Evolutionary conservation across 2,888 invertebrate species (phyloP), one percentile per base, ranked within the genome.

Genomic region (Sinopyrophorus schimmeli): DNA sequence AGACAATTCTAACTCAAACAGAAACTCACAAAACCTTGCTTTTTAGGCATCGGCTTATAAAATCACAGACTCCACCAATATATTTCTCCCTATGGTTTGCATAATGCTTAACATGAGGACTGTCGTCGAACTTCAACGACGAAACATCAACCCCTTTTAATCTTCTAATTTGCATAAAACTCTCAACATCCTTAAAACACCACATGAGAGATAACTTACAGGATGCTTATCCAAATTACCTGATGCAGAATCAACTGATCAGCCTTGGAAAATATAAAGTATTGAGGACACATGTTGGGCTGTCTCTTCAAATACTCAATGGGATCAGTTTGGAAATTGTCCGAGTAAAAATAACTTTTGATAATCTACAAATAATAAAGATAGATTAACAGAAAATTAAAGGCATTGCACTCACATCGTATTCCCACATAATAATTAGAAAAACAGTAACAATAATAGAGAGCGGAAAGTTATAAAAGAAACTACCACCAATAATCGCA

Each of bases 31-130:
- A n/a, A n/a, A n/a, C n/a, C n/a, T 53, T 59, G 34, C 64, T 65
- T 40, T 73, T 71, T 31, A 83, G 69, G 59, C 82, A 83, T 59
- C 78, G 78, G 58, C 79, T 78, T 10, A 83, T 76, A 65, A 83
- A 83, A 53, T 73, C 76, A 64, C 77, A 80, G 18, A 82, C 79
- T 42, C 78, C 79, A 51, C 78, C 76, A 7, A 81, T 75, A 62
- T 83, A 83, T 53, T 79, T 78, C 30, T 81, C 77, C 24, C 79
- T 80, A 66, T 87, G 81, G 48, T 77, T 76, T 7, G 79, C 76
- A 54, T 80, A 81, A 65, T 89, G 88, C 61, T 84, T 82, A 0
- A 88, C 87, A 69, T 89, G 89, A n/a, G 82, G 80, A 5, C 87
- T 86, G 62, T 83, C 81, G 44, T 83, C 81, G 70, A 86, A 88